phyloP scores from a whole-genome alignment of 1,140 invertebrate species.

The Drosophila hydei region DNA sequence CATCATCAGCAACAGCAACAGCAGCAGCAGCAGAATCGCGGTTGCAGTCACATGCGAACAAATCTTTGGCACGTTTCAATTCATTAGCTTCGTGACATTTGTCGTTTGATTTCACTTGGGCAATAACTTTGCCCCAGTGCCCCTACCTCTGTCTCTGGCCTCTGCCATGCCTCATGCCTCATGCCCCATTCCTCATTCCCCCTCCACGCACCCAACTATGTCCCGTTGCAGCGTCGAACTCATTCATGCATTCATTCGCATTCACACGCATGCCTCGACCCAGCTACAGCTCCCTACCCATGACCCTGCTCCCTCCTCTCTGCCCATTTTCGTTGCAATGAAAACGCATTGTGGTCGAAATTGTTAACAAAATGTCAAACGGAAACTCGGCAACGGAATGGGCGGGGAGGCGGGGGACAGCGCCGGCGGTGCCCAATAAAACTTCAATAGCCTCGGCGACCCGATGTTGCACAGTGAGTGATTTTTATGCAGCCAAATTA shows the following conservation, averaged over 20 bases:
- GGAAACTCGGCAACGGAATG: constrained; percentile 61
- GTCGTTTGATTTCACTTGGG: constrained; percentile 77
- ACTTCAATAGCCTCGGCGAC: constrained; percentile 69
- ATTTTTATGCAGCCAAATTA: constrained; percentile 56
- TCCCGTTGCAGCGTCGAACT: constrained; percentile 40
- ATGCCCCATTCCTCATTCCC: constrained; percentile 1
- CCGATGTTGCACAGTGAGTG: constrained; percentile 33
- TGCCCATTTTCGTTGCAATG: constrained; percentile 55
- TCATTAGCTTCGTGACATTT: constrained; percentile 81
- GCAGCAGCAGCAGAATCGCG: constrained; percentile 25
- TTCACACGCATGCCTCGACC: constrained; percentile 54
- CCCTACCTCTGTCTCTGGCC: not conserved
- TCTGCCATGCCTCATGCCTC: not conserved
- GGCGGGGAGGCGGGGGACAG: not conserved
- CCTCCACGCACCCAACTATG: constrained; percentile 10
- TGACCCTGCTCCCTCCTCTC: not conserved
- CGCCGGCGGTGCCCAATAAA: constrained; percentile 68
- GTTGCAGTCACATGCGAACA: constrained; percentile 43
- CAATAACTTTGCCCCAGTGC: constrained; percentile 52
- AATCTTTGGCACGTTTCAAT: constrained; percentile 79
- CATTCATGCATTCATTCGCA: constrained; percentile 79
- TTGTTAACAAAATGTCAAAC: constrained; percentile 83
- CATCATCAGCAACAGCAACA: constrained; percentile 18
- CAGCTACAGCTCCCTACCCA: not conserved
- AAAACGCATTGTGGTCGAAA: constrained; percentile 82